Conservation (phyloP, 2,113 vertebrate genomes). For the Tragelaphus strepsiceros region DNA sequence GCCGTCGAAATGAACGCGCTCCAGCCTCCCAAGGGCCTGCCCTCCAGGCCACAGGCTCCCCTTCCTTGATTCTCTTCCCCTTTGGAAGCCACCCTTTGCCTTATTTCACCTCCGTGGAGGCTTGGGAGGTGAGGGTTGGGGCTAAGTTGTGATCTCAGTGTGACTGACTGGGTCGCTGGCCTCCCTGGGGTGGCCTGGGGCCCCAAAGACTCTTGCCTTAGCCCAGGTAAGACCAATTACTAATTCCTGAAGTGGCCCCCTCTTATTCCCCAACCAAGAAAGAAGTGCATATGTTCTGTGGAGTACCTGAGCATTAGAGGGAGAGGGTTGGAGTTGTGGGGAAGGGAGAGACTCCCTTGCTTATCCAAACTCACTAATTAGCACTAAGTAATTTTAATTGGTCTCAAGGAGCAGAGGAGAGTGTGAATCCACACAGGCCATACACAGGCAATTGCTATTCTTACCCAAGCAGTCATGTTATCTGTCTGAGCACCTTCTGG, state of each 20-base stretch:
- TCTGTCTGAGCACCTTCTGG: not conserved
- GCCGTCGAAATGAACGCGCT: accelerated
- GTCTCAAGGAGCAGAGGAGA: conserved; percentile 47
- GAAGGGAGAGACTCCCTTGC: conserved; percentile 52
- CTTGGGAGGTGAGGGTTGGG: not conserved
- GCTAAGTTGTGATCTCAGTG: not conserved
- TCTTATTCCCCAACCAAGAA: not conserved
- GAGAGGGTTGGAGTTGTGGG: not conserved
- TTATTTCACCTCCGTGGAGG: not conserved
- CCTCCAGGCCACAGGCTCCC: not conserved
- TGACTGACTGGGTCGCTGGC: not conserved
- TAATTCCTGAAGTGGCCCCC: not conserved
- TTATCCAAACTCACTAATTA: conserved; percentile 50
- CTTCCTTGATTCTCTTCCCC: not conserved
- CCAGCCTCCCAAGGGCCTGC: not conserved
- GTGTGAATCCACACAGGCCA: conserved; percentile 17
- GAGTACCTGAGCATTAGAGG: not conserved
- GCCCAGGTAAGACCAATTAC: not conserved
- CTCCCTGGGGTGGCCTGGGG: not conserved
- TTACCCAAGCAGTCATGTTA: not conserved
- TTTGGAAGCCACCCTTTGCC: not conserved
- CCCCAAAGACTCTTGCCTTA: not conserved
- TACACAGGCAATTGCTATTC: conserved; percentile 19
- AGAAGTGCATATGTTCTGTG: not conserved
- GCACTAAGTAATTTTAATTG: conserved; percentile 69